Conservation (phyloP, 2,113 vertebrate genomes). For the Epinephelus fuscoguttatus region DNA sequence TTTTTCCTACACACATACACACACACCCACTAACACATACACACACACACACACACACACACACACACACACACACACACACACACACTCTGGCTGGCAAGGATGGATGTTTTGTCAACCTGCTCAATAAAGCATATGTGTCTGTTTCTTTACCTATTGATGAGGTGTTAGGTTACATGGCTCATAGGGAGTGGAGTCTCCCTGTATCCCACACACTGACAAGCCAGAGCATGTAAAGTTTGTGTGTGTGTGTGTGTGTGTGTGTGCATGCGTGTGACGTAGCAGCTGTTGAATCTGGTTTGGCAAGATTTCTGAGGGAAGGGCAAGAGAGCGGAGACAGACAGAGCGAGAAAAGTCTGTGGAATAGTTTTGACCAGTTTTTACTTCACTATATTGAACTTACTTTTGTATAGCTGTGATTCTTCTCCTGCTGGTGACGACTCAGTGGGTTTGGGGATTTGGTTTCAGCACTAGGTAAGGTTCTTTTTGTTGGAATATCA, state of each 20-base stretch:
- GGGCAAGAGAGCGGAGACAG: conserved; percentile 36
- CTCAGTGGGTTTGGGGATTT: neutral
- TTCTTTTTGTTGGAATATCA: conserved; percentile 4
- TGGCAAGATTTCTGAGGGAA: conserved; percentile 70
- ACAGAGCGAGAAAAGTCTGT: conserved; percentile 25
- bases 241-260: conserved; percentile 20
- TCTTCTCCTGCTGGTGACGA: conserved; percentile 10
- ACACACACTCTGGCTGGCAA: conserved; percentile 6
- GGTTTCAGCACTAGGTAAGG: conserved; percentile 60
- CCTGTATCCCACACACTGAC: conserved; percentile 16
- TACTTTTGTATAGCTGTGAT: neutral
- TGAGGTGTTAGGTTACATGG: conserved; percentile 46
- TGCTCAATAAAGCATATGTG: neutral
- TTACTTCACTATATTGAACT: neutral
- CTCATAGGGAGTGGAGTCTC: conserved; percentile 26
- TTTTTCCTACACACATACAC: neutral
- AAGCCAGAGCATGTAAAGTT: conserved; percentile 38
- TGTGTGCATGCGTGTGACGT: conserved; percentile 56
- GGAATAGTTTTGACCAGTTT: conserved; percentile 11
- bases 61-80: neutral
- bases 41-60: no score
- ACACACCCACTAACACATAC: neutral
- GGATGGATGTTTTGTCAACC: conserved; percentile 20
- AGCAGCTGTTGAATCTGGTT: conserved; percentile 71
- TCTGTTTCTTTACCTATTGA: conserved; percentile 55